These are phyloP conservation scores for Drosophila rufa DNA, from an alignment of 1,140 invertebrate genomes.

Conservation along the genomic window DNA sequence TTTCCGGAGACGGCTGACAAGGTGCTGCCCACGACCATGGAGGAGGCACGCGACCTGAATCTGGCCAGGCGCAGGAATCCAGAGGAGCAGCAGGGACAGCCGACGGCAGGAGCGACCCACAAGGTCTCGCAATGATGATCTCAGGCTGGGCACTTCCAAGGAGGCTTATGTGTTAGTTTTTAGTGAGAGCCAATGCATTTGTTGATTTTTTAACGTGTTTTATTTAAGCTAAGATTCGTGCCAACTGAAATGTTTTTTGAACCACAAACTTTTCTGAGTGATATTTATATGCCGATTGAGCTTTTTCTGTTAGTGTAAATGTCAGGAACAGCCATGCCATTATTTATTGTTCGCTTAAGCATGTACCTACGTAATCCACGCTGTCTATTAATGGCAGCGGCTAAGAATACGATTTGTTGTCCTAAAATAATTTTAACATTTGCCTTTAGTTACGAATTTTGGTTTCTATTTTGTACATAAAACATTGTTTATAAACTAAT, in stretches of 20 bases:
- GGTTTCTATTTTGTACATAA: slow-evolving; percentile 1
- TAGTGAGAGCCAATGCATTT: slow-evolving; percentile 24
- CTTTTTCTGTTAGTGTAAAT: slow-evolving; percentile 3
- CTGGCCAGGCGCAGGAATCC: slow-evolving; percentile 10
- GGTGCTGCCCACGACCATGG: slow-evolving; percentile 89
- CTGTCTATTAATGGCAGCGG: slow-evolving; percentile 17
- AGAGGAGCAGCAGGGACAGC: background rate
- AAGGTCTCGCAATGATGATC: slow-evolving; percentile 10
- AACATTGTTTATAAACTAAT: background rate
- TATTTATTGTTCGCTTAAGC: slow-evolving; percentile 14
- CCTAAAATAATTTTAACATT: slow-evolving; percentile 2
- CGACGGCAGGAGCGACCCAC: background rate
- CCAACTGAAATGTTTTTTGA: slow-evolving; percentile 10
- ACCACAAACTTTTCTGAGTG: slow-evolving; percentile 22
- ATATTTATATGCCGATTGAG: slow-evolving; percentile 25
- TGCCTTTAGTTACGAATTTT: slow-evolving; percentile 4
- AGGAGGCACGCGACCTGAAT: slow-evolving; percentile 87
- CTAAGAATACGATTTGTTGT: slow-evolving; percentile 1
- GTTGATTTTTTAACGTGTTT: slow-evolving; percentile 42
- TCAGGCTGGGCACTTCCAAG: background rate
- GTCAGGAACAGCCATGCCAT: slow-evolving; percentile 3
- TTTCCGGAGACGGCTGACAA: slow-evolving; percentile 89
- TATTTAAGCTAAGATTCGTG: slow-evolving; percentile 17
- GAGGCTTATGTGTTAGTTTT: slow-evolving; percentile 26
- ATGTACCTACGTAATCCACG: slow-evolving; percentile 1